A percentile compares a stretch with the other conserved stretches of the same genome.
Evolutionary conservation across 1,140 invertebrate species (phyloP).

Genomic region (Dysdera silvatica): DNA sequence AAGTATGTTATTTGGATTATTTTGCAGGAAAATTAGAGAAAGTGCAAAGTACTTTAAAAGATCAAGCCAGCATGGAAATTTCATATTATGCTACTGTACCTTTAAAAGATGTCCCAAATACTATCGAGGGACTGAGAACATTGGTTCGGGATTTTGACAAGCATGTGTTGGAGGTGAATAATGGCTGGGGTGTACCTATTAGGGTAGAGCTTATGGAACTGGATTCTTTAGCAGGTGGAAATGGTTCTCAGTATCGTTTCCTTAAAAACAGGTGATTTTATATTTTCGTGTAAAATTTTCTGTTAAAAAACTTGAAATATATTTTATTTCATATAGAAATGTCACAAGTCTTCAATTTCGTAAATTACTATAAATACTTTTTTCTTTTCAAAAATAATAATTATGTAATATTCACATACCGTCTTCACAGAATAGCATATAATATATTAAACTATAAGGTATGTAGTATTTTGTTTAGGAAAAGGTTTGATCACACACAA

Average conservation of each 20-base stretch:
- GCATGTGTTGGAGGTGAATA: slow-evolving; percentile 21
- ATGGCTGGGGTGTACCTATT: slow-evolving; percentile 26
- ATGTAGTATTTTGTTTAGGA: no score
- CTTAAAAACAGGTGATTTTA: slow-evolving; percentile 19
- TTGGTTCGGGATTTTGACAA: slow-evolving; percentile 14
- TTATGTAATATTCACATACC: no score
- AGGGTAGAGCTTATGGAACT: slow-evolving; percentile 27
- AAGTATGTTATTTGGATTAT: no score
- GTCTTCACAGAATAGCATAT: no score
- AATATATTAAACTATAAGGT: no score
- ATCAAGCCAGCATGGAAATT: slow-evolving; percentile 26
- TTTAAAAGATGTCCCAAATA: slow-evolving; percentile 23
- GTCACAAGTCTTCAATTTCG: no score
- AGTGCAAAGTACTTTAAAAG: slow-evolving; percentile 14
- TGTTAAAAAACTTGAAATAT: no score
- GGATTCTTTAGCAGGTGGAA: neutral
- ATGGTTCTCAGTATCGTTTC: slow-evolving; percentile 11
- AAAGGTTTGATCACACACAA: no score
- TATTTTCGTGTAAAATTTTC: no score
- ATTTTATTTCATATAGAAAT: no score
- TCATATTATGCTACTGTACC: slow-evolving; percentile 30
- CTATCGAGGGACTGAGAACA: slow-evolving; percentile 20
- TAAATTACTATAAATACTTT: no score
- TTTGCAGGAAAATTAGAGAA: slow-evolving; percentile 23
- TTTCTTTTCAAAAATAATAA: no score